phyloP scores from a whole-genome alignment of 2,113 vertebrate genomes.

The Hypocryptadius cinnamomeus region DNA sequence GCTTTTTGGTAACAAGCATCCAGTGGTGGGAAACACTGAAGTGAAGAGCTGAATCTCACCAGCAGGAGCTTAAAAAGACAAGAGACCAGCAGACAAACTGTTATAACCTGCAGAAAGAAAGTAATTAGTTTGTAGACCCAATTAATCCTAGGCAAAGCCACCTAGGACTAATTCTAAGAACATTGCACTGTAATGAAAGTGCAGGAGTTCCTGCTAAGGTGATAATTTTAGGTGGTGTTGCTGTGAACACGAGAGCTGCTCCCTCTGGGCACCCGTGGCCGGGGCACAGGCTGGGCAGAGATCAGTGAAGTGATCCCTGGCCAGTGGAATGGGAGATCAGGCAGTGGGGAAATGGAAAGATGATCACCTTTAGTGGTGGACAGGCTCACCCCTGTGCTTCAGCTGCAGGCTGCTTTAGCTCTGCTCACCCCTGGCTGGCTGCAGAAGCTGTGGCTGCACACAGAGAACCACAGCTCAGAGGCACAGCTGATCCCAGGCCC shows the following conservation, averaged over 20 bases:
- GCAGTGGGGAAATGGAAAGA: neutral
- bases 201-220: neutral
- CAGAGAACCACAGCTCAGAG: neutral
- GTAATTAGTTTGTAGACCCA: neutral
- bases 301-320: neutral
- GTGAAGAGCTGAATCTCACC: neutral
- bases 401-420: neutral
- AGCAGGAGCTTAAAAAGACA: neutral
- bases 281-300: neutral
- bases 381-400: neutral
- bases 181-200: neutral
- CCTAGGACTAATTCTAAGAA: neutral
- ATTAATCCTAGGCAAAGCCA: neutral
- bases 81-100: neutral
- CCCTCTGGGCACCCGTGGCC: accelerated
- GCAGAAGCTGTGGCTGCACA: neutral
- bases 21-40: neutral
- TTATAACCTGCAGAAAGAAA: neutral
- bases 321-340: neutral
- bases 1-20: neutral
- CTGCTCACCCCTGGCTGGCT: neutral
- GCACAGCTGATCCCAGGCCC: neutral
- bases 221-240: accelerated
- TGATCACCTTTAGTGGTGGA: neutral
- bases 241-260: neutral